A percentile compares a stretch with the other conserved stretches of the same genome.
These are phyloP conservation scores for Thecocarcelia acutangulata DNA, from an alignment of 2,888 invertebrate species.

Conservation along the genomic window DNA sequence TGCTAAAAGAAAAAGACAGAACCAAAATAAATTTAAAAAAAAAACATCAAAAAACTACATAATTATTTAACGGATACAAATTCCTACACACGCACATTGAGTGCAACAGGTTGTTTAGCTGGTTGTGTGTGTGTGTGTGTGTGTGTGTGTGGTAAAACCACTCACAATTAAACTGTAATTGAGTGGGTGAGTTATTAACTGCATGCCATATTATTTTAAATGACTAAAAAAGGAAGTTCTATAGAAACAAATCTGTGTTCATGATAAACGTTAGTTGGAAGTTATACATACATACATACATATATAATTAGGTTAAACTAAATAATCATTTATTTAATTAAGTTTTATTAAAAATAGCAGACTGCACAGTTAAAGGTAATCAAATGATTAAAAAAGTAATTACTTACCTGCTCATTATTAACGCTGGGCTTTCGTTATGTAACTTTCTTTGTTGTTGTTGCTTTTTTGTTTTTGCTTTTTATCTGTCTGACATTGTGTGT, in stretches of 20 bases:
- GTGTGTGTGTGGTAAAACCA: constrained; percentile 29
- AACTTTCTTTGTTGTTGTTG: not conserved
- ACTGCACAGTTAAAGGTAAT: not conserved
- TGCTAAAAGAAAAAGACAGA: constrained; percentile 15
- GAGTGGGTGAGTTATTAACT: constrained; percentile 43
- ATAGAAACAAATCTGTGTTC: constrained; percentile 5
- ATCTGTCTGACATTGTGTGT: constrained; percentile 1
- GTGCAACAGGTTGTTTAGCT: constrained; percentile 55
- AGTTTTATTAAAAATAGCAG: not conserved
- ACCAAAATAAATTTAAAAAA: constrained; percentile 7
- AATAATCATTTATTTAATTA: constrained; percentile 32
- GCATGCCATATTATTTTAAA: constrained; percentile 1
- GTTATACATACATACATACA: too few relatives aligned
- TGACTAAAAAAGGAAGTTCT: not conserved
- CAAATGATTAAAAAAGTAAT: not conserved
- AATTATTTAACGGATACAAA: constrained; percentile 25
- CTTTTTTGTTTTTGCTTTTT: constrained; percentile 8
- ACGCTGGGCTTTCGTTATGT: not conserved
- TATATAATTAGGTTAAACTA: not conserved
- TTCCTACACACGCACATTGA: constrained; percentile 17
- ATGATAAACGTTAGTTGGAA: too few relatives aligned
- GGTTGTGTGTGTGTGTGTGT: constrained; percentile 38
- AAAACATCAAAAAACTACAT: not conserved
- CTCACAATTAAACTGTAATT: constrained; percentile 17
- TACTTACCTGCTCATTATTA: constrained; percentile 6